phyloP scores from a whole-genome alignment of 2,113 vertebrate genomes.

The Ahaetulla prasina region DNA sequence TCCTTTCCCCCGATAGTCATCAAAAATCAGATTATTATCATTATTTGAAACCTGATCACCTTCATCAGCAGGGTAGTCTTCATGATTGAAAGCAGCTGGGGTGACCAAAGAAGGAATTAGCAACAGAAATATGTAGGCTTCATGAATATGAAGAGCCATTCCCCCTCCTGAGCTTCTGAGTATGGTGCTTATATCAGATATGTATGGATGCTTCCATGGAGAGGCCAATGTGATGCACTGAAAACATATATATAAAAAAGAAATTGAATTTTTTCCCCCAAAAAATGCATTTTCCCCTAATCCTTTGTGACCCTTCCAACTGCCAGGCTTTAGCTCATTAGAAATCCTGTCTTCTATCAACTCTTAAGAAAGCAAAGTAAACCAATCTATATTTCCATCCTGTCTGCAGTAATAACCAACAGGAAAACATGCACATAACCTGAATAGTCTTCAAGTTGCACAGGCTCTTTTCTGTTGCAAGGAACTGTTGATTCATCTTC shows the following conservation, averaged over 20 bases:
- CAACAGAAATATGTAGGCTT: constrained; percentile 83
- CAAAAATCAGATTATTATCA: constrained; percentile 91
- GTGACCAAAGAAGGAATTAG: constrained; percentile 77
- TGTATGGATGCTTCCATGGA: constrained; percentile 74
- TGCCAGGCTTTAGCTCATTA: not conserved
- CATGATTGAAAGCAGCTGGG: constrained; percentile 83
- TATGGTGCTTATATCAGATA: constrained; percentile 67
- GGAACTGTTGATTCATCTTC: not conserved
- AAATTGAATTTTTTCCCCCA: constrained; percentile 31
- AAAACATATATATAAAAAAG: constrained; percentile 65
- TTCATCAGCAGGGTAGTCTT: constrained; percentile 92
- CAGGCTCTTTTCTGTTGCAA: not conserved
- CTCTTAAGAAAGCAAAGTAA: not conserved
- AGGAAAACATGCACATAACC: not conserved
- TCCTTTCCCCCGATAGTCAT: constrained; percentile 97
- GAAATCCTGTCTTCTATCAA: constrained; percentile 1
- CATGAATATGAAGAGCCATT: constrained; percentile 89
- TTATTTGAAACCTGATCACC: constrained; percentile 86
- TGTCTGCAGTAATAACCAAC: not conserved
- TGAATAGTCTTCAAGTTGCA: not conserved
- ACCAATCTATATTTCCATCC: not conserved
- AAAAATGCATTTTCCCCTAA: constrained; percentile 11
- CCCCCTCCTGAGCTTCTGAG: constrained; percentile 78
- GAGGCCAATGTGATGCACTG: constrained; percentile 64
- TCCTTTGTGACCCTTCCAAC: constrained; percentile 20